These are phyloP conservation scores for Chromobotia macracanthus DNA, from an alignment of 2,797 vertebrate genomes.

Conservation along the genomic window DNA sequence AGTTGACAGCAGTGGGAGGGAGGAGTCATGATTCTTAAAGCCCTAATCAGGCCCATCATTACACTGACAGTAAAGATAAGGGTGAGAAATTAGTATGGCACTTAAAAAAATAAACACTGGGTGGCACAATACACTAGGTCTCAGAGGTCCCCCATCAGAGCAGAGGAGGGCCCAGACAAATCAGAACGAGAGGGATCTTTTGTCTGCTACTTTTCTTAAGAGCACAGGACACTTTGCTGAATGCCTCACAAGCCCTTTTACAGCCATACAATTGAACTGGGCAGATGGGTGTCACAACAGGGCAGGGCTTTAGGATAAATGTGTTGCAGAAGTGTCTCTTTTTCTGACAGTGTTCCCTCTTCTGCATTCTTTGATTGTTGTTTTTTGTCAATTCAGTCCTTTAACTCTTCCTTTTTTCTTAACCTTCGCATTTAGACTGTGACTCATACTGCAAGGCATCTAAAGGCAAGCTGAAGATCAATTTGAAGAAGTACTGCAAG, in stretches of 20 bases:
- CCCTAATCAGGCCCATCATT: slow-evolving; percentile 78
- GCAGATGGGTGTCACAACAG: slow-evolving; percentile 76
- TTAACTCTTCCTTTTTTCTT: slow-evolving; percentile 19
- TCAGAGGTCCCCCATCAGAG: slow-evolving; percentile 72
- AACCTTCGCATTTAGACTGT: slow-evolving; percentile 74
- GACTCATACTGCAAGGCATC: slow-evolving; percentile 98
- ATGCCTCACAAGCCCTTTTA: slow-evolving; percentile 67
- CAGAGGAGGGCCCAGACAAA: slow-evolving; percentile 70
- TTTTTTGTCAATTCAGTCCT: neutral
- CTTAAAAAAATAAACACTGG: slow-evolving; percentile 71
- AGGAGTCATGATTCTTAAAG: slow-evolving; percentile 72
- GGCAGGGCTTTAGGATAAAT: slow-evolving; percentile 67
- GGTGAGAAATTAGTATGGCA: slow-evolving; percentile 74
- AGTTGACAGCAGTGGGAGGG: slow-evolving; percentile 75
- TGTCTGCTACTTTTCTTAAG: slow-evolving; percentile 78
- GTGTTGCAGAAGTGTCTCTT: slow-evolving; percentile 70
- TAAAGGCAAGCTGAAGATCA: slow-evolving; percentile 98
- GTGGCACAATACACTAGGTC: slow-evolving; percentile 70
- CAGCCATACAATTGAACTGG: slow-evolving; percentile 66
- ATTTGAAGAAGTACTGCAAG: slow-evolving; percentile 99
- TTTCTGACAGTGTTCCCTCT: slow-evolving; percentile 54
- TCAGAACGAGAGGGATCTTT: slow-evolving; percentile 69
- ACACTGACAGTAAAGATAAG: slow-evolving; percentile 70
- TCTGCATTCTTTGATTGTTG: slow-evolving; percentile 51
- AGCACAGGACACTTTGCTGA: slow-evolving; percentile 69